A percentile compares a stretch with the other conserved stretches of the same genome.
These are phyloP conservation scores for Drosophila subpulchrella DNA, from an alignment of 1,140 invertebrate species.

Conservation along the genomic window DNA sequence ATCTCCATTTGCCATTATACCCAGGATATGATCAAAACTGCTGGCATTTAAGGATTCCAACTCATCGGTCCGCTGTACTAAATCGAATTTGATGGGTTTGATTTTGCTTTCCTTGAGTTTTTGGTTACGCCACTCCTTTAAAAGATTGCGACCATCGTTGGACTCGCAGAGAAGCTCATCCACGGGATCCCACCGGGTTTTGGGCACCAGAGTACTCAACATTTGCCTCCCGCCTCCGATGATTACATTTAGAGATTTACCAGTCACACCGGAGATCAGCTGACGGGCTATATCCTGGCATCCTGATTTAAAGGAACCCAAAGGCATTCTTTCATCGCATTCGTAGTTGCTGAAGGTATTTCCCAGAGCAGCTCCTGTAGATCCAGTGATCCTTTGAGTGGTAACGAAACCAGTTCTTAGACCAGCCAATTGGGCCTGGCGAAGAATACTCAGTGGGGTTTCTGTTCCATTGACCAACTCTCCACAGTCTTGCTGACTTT, in stretches of 20 bases:
- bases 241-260: constrained; percentile 53
- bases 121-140: constrained; percentile 58
- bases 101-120: constrained; percentile 30
- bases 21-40: constrained; percentile 58
- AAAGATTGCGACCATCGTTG: constrained; percentile 56
- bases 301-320: constrained; percentile 8
- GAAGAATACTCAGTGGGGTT: constrained; percentile 46
- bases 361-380: constrained; percentile 54
- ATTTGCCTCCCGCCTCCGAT: constrained; percentile 73
- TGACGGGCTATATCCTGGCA: constrained; percentile 65
- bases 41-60: constrained; percentile 57
- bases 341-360: constrained; percentile 42
- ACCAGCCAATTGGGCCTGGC: constrained; percentile 59
- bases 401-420: constrained; percentile 72
- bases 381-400: constrained; percentile 57
- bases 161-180: constrained; percentile 59
- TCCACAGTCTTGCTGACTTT: constrained; percentile 6
- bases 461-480: constrained; percentile 17
- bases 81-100: constrained; percentile 39
- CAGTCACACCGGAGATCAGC: constrained; percentile 44
- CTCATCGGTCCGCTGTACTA: constrained; percentile 47
- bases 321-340: constrained; percentile 59
- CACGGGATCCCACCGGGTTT: constrained; percentile 30
- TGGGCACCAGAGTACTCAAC: constrained; percentile 42
- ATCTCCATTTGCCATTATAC: constrained; percentile 66